A percentile compares a stretch with the other conserved stretches of the same genome.
Conservation (phyloP, 2,888 invertebrate species). For the Nephrotoma appendiculata region DNA sequence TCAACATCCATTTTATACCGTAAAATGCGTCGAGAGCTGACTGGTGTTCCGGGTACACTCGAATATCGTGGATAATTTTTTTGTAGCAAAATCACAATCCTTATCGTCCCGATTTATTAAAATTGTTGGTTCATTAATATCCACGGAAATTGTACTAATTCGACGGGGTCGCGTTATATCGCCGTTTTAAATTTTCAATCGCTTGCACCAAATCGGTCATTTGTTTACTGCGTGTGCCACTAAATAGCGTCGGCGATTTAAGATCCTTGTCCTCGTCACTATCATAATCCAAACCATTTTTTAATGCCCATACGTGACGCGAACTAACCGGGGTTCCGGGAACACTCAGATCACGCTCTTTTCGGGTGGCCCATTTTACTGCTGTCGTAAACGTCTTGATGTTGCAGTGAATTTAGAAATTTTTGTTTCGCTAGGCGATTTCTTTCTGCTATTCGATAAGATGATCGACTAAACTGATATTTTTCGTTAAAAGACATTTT, state of each 20-base stretch:
- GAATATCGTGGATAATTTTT: not conserved
- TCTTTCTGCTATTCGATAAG: constrained; percentile 8
- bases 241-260: not conserved
- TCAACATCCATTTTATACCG: not conserved
- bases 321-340: constrained; percentile 11
- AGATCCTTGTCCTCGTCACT: constrained; percentile 6
- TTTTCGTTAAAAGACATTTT: not conserved
- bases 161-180: not conserved
- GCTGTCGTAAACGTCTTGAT: not conserved
- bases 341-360: constrained; percentile 8
- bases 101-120: not conserved
- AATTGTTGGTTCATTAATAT: constrained; percentile 3
- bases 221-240: not conserved
- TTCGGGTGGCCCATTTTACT: not conserved
- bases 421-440: constrained; percentile 10
- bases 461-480: not conserved
- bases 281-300: constrained; percentile 1
- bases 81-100: not conserved
- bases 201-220: not conserved
- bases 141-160: not conserved
- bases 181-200: constrained; percentile 6
- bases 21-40: not conserved
- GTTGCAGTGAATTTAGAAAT: constrained; percentile 7
- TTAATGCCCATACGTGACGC: not conserved
- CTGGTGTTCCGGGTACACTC: constrained; percentile 3